Evolutionary conservation across 2,113 vertebrate genomes (phyloP).

Genomic region (Cheilinus undulatus): DNA sequence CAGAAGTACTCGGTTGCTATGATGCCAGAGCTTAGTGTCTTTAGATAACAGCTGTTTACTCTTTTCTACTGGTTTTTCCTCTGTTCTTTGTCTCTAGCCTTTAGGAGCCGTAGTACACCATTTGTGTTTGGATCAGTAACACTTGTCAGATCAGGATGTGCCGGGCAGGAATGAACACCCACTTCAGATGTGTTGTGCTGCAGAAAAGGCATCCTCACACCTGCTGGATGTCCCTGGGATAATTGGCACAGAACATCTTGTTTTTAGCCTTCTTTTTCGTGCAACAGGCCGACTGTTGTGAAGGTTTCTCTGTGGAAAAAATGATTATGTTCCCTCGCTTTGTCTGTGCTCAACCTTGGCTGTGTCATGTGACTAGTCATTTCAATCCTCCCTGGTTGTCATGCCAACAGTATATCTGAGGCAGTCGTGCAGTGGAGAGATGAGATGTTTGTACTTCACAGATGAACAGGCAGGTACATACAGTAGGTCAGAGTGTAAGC

Average conservation of each 20-base stretch:
- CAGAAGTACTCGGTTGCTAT: slow-evolving; percentile 72
- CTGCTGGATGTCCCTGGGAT: slow-evolving; percentile 54
- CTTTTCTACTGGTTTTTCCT: slow-evolving; percentile 33
- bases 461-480: slow-evolving; percentile 44
- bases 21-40: slow-evolving; percentile 53
- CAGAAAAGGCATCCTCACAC: slow-evolving; percentile 39
- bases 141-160: slow-evolving; percentile 58
- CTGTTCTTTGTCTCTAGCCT: slow-evolving; percentile 41
- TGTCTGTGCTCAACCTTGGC: slow-evolving; percentile 74
- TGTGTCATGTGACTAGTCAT: slow-evolving; percentile 69
- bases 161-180: slow-evolving; percentile 43
- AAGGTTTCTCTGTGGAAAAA: slow-evolving; percentile 41
- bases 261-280: slow-evolving; percentile 31
- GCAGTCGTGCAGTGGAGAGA: slow-evolving; percentile 46
- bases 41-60: slow-evolving; percentile 53
- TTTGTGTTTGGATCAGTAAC: slow-evolving; percentile 34
- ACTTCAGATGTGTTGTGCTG: slow-evolving; percentile 28
- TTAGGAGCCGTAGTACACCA: slow-evolving; percentile 34
- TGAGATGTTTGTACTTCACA: slow-evolving; percentile 57
- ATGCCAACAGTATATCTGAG: slow-evolving; percentile 80
- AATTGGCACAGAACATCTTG: slow-evolving; percentile 64
- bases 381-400: slow-evolving; percentile 77
- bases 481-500: slow-evolving; percentile 25
- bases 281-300: slow-evolving; percentile 28
- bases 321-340: slow-evolving; percentile 54